Conservation (phyloP, 2,113 vertebrate genomes). For the Dicaeum eximium region DNA sequence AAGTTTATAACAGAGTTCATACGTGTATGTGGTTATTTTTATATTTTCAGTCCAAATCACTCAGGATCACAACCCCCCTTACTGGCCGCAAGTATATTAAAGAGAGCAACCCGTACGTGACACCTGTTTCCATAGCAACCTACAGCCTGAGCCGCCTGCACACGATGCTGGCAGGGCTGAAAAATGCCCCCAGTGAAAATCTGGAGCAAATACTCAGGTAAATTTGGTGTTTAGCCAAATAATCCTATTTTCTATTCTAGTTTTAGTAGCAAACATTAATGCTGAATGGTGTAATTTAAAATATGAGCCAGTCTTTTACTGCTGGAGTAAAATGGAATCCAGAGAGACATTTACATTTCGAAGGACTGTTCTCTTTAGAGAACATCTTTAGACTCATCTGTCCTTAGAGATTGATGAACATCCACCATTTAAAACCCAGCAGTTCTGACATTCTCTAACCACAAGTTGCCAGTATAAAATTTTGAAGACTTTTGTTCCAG, state of each 20-base stretch:
- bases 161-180: constrained; percentile 84
- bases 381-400: background rate
- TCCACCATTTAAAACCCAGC: background rate
- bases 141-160: constrained; percentile 88
- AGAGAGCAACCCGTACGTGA: constrained; percentile 73
- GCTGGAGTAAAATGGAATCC: background rate
- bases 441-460: background rate
- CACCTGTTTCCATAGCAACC: constrained; percentile 81
- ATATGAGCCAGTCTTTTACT: background rate
- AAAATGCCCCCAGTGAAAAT: constrained; percentile 81
- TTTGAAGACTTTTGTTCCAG: background rate
- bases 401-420: background rate
- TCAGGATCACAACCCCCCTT: constrained; percentile 82
- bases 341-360: background rate
- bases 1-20: background rate
- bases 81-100: constrained; percentile 82
- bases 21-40: background rate
- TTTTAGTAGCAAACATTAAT: background rate
- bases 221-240: background rate
- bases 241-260: background rate
- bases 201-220: constrained; percentile 82
- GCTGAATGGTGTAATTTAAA: background rate
- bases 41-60: constrained; percentile 75
- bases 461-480: background rate
- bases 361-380: background rate